Evolutionary conservation across 2,888 invertebrate genomes (phyloP).

Genomic region (Aphrophora alni): DNA sequence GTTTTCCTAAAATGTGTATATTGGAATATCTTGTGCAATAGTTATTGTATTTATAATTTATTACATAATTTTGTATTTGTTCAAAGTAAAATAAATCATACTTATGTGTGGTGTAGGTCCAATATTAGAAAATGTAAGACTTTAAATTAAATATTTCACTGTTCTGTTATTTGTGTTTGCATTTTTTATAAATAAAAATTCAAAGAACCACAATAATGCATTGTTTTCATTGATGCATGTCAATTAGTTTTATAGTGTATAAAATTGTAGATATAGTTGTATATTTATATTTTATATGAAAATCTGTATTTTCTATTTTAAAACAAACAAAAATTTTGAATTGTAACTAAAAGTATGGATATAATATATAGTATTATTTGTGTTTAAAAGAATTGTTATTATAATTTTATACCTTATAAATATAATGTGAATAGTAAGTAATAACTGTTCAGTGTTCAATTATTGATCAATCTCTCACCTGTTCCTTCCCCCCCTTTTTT

Average conservation of each 20-base stretch:
- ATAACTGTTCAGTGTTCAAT: background rate
- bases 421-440: background rate
- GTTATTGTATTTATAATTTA: background rate
- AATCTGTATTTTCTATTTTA: background rate
- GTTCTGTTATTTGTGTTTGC: background rate
- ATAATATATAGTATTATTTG: background rate
- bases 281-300: background rate
- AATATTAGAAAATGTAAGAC: background rate
- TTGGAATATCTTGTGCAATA: background rate
- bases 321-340: background rate
- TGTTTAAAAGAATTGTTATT: background rate
- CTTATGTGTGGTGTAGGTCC: background rate
- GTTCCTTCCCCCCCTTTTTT: too few species aligned
- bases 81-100: background rate
- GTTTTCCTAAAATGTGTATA: background rate
- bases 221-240: background rate
- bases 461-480: too few species aligned
- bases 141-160: background rate
- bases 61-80: background rate
- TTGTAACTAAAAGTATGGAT: background rate
- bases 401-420: conserved; percentile 4
- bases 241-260: background rate
- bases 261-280: conserved; percentile 9
- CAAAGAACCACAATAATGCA: background rate
- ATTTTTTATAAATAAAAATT: too few species aligned